These are phyloP conservation scores for Nesospiza acunhae DNA, from an alignment of 2,113 vertebrate species.

Conservation along the genomic window DNA sequence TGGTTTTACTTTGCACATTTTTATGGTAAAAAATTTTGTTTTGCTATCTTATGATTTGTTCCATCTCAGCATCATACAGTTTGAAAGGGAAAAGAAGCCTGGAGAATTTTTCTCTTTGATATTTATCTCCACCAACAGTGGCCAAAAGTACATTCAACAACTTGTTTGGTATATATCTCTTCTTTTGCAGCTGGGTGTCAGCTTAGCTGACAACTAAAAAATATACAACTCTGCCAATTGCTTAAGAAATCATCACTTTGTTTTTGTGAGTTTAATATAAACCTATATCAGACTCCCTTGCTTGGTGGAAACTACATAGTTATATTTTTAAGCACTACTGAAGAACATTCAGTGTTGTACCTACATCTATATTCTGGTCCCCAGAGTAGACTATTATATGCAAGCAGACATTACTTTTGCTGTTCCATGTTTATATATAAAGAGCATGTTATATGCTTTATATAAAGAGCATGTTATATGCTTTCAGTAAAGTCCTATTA, in stretches of 20 bases:
- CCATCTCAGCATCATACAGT: background rate
- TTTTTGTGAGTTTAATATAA: background rate
- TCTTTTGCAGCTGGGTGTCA: background rate
- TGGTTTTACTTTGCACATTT: background rate
- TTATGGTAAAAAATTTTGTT: background rate
- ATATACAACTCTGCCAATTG: background rate
- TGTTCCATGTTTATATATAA: background rate
- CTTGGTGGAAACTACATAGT: background rate
- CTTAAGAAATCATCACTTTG: background rate
- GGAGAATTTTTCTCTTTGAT: background rate
- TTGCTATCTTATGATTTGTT: background rate
- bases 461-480: no score
- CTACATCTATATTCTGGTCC: background rate
- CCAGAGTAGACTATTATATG: background rate
- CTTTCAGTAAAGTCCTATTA: background rate
- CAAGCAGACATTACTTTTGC: background rate
- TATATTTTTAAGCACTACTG: background rate
- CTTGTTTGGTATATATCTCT: background rate
- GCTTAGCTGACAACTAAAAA: background rate
- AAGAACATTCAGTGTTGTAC: background rate
- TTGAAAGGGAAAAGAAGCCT: background rate
- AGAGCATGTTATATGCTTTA: background rate
- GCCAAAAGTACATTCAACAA: background rate
- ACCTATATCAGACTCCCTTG: background rate
- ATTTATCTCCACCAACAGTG: background rate